Base-by-base conservation (phyloP, 2,797 vertebrate genomes). In the Gymnopithys bicolor region DNA sequence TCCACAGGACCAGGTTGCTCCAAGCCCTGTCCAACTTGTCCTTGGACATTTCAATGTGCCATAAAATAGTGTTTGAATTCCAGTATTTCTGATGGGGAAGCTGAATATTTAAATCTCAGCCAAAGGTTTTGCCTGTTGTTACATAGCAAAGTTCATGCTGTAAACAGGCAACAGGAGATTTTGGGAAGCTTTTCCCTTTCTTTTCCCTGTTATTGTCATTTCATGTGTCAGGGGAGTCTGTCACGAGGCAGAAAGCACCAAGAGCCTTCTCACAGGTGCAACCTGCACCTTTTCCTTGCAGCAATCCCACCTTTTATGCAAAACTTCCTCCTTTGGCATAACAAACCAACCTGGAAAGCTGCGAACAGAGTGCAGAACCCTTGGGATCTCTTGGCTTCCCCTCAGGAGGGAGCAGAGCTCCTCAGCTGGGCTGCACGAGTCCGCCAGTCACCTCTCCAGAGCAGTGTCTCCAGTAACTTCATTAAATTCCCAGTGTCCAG, bases 251-350 rank as follows among this genome's bases (percentile, higher is more conserved):
- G 79, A 64, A 64, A 37, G 3, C 14, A 13, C 24, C 45, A 7
- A 11, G 13, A 8, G 39, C 24, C 55, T 56, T 39, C 55, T 16
- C 5, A 8, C 13, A 24, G 37, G 2, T 1, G 1, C 13, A 81
- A 4, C 32, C 33, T 19, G 23, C 17, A 5, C 4, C 1, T 11
- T 67, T 58, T 41, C 70, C 51, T 33, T 62, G 25, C 67, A 71
- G 41, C 4, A 21, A 9, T 16, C 30, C 41, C 10, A 37, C 9
- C 5, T 87, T 56, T 64, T 13, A 9, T 10, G 25, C 10, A 30
- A 41, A 52, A 53, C 2, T 2, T 0, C 12, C 25, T 45, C 30
- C 37, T 76, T 76, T 30, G 35, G 16, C 18, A 3, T 7, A 21
- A 10, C 22, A 71, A 67, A 28, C 30, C 3, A 48, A 25, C 5